Base-by-base conservation (phyloP, 2,113 vertebrate genomes). In the Madoqua kirkii region DNA sequence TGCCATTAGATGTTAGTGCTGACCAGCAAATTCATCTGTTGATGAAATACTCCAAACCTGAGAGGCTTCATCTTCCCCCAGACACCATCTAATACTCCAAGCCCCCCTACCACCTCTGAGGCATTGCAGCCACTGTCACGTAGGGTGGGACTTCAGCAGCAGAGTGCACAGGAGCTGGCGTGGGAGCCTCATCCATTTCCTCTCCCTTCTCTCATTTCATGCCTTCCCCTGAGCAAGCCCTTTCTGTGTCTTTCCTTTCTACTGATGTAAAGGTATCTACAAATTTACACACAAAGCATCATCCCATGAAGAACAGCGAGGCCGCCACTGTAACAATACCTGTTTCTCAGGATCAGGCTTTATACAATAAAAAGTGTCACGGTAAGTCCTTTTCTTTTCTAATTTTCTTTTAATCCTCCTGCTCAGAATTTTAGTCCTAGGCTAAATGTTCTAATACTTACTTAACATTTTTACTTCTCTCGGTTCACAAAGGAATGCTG, bases 71-170 rank as follows among this genome's bases (percentile, higher is more conserved):
- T 52, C 33, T 33, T 71, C 6, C 25, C 3, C 9, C 25, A 23
- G 23, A 12, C 9, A 76, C 13, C 2, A 54, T 15, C 7, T 12
- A 43, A 6, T 11, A 1, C 11, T 17, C 14, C 31, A 23, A 74
- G n/a, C n/a, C n/a, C 10, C n/a, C 12, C n/a, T 17, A 16, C 40
- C 3, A 5, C 25, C 25, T 54, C 4, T 13, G 31, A 43, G 31
- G 21, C 12, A 57, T 14, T 54, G 7, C 48, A 48, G 27, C 17
- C 16, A 3, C 45, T 29, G n/a, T 23, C 23, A 87, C 3, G 11
- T 36, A 2, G 16, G 5, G 2, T 8, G 3, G n/a, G 6, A 6
- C 36, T 54, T 40, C 7, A 43, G 25, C 25, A 33, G 23, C 5
- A 33, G 52, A 25, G 3, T 52, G 13, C 11, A 7, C 11, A 74